phyloP scores from a whole-genome alignment of 2,113 vertebrate species.

The Leptodactylus fuscus region DNA sequence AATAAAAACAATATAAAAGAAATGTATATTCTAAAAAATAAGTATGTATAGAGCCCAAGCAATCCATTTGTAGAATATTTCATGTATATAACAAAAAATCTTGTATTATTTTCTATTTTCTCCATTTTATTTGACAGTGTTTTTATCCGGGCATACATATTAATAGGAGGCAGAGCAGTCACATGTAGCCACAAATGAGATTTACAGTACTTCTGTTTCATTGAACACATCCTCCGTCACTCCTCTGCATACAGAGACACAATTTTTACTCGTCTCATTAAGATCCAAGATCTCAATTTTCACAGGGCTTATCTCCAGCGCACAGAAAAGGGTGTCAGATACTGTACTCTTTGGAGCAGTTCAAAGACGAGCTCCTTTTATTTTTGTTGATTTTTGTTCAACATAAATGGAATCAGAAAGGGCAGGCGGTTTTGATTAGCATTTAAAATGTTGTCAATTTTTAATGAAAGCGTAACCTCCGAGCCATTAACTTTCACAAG shows the following conservation, averaged over 20 bases:
- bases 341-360: conserved; percentile 67
- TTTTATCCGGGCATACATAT: neutral
- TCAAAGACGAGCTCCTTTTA: conserved; percentile 69
- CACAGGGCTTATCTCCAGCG: conserved; percentile 70
- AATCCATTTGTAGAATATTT: too few relatives aligned
- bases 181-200: neutral
- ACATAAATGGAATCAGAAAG: conserved; percentile 75
- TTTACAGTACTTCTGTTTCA: neutral
- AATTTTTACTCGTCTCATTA: conserved; percentile 47
- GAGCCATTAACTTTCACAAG: conserved; percentile 73
- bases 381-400: conserved; percentile 48
- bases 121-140: neutral
- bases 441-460: conserved; percentile 81
- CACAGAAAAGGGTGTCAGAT: conserved; percentile 64
- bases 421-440: conserved; percentile 77
- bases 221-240: neutral
- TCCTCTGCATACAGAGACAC: conserved; percentile 59
- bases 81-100: too few relatives aligned
- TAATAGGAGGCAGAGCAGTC: neutral
- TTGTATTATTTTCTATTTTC: neutral
- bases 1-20: too few relatives aligned
- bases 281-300: conserved; percentile 66
- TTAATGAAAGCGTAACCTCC: conserved; percentile 80
- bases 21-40: too few relatives aligned
- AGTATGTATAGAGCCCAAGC: too few relatives aligned